These are phyloP conservation scores for Leucoraja ocellata DNA, from an alignment of 2,797 vertebrate genomes.

Conservation along the genomic window DNA sequence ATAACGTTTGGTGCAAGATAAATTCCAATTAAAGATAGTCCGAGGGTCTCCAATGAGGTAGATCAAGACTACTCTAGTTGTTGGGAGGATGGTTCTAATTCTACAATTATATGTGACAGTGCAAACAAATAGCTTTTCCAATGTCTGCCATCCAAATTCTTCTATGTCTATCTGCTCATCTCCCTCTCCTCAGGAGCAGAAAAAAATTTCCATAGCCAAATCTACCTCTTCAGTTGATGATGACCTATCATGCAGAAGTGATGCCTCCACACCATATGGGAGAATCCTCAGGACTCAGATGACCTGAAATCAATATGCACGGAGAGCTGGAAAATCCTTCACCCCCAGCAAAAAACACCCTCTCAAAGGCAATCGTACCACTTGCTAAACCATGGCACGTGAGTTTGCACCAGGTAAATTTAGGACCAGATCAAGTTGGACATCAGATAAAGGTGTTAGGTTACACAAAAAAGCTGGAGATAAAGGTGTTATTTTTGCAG, in stretches of 20 bases:
- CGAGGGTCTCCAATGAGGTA: too few relatives aligned
- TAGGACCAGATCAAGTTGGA: not conserved
- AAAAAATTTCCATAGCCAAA: not conserved
- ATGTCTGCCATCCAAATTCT: not conserved
- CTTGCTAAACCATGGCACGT: not conserved
- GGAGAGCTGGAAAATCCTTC: not conserved
- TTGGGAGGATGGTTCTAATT: too few relatives aligned
- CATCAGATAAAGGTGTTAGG: not conserved
- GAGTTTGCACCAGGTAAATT: not conserved
- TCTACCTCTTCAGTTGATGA: not conserved
- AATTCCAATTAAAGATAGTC: too few relatives aligned
- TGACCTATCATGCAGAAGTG: not conserved
- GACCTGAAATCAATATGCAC: not conserved
- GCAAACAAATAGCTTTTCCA: not conserved
- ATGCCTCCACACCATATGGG: not conserved
- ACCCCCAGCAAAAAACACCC: not conserved
- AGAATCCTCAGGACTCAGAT: not conserved
- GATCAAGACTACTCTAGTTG: too few relatives aligned
- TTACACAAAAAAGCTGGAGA: too few relatives aligned
- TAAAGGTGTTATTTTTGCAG: not conserved
- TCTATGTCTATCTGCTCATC: not conserved
- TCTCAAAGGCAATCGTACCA: not conserved
- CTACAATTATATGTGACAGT: not conserved
- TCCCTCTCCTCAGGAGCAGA: not conserved
- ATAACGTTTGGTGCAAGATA: too few relatives aligned